Base-by-base conservation (phyloP, 2,888 invertebrate species). In the Acleris sparsana region DNA sequence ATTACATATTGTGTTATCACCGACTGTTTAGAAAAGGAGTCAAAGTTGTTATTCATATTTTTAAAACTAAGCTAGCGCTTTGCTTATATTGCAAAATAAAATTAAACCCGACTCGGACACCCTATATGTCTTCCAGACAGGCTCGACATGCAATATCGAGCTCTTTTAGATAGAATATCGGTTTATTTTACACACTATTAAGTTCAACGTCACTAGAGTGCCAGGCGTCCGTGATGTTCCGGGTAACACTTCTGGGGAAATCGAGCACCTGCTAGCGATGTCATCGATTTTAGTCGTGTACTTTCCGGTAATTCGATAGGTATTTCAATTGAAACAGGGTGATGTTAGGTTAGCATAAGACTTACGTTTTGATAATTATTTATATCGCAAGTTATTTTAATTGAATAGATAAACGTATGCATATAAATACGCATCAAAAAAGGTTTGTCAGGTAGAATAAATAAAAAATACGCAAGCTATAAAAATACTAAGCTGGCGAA, bases 101-200 rank as follows among this genome's bases (percentile, higher is more conserved):
- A 39, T 39, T 39, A 39, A 39, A 39, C 39, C 13, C 13, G 1
- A 13, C 39, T 4, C 13, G 39, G 13, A 39, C 39, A 39, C 18
- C 6, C 18, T 49, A 18, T 43, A 17, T 4, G 9, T 16, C 17
- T 43, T 55, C 1, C 16, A 22, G 43, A 39, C 43, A 55, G 43
- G 43, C 43, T 43, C 39, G 39, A 20, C 43, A 57, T 44, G 57
- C 46, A 57, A 57, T 57, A 46, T 57, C 46, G 22, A 20, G 48
- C 39, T 22, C 29, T 49, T 48, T 59, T 11, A 44, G 49, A 57
- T 61, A 52, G 44, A 52, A 25, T 59, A 48, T 18, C 25, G 46
- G 55, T 61, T 56, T 61, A 61, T 65, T 60, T 56, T 52, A 61
- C 55, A 55, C 22, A 51, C 60, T 51, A 60, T 65, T 65, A 61